Evolutionary conservation across 2,113 vertebrate genomes (phyloP).

Genomic region (Sitta europaea): DNA sequence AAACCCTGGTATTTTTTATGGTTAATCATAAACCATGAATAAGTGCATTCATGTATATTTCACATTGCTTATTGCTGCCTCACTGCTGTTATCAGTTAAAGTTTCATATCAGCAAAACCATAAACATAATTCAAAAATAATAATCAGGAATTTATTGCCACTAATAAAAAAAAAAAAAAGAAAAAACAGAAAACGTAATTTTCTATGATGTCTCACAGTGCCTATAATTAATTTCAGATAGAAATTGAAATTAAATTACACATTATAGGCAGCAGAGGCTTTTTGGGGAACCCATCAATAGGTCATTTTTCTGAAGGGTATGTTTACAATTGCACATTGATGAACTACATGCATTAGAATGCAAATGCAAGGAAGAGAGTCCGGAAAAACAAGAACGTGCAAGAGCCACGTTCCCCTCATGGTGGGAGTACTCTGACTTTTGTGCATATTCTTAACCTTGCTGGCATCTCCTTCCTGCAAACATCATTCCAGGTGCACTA

Average conservation of each 20-base stretch:
- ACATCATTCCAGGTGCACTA: not conserved
- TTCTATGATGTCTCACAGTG: not conserved
- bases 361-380: not conserved
- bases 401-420: not conserved
- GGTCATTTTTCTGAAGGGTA: constrained; percentile 15
- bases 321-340: not conserved
- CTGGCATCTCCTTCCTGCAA: not conserved
- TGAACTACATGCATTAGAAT: not conserved
- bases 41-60: constrained; percentile 42
- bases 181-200: constrained; percentile 2
- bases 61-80: constrained; percentile 9
- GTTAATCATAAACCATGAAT: constrained; percentile 44
- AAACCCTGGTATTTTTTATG: constrained; percentile 8
- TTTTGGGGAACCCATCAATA: constrained; percentile 7
- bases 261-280: not conserved
- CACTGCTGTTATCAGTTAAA: constrained; percentile 16
- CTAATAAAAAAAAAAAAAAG: not conserved
- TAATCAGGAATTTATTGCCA: not conserved
- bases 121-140: constrained; percentile 30
- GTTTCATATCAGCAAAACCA: constrained; percentile 11
- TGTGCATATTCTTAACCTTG: not conserved
- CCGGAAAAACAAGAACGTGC: rapidly evolving
- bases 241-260: constrained; percentile 55
- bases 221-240: constrained; percentile 46
- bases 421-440: not conserved